Evolutionary conservation across 2,113 vertebrate genomes (phyloP).

Genomic region (Aphyosemion australe): DNA sequence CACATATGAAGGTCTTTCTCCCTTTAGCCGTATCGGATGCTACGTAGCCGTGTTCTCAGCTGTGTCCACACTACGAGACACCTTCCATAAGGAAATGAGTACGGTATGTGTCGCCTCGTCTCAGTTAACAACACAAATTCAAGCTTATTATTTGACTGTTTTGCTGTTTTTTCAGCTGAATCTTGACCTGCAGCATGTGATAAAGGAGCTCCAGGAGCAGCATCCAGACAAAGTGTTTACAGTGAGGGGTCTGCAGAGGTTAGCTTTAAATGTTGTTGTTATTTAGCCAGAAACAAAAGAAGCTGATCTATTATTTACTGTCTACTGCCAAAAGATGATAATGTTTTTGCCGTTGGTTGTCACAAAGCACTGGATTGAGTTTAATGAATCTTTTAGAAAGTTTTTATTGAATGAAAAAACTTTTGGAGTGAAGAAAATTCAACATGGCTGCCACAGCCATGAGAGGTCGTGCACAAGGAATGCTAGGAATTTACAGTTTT

Average conservation of each 20-base stretch:
- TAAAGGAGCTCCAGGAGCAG: slow-evolving; percentile 89
- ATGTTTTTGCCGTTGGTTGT: too few species aligned
- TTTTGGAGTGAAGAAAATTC: too few species aligned
- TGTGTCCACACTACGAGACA: slow-evolving; percentile 86
- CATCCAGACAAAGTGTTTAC: slow-evolving; percentile 90
- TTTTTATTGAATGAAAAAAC: too few species aligned
- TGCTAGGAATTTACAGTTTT: too few species aligned
- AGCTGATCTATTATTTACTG: neutral
- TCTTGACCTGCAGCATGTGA: slow-evolving; percentile 85
- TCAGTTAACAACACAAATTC: neutral
- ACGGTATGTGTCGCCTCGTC: slow-evolving; percentile 74
- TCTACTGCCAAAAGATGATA: too few species aligned
- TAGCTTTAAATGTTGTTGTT: neutral
- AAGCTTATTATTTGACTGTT: neutral
- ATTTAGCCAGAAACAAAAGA: neutral
- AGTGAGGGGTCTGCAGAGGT: slow-evolving; percentile 86
- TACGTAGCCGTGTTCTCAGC: slow-evolving; percentile 90
- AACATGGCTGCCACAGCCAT: too few species aligned
- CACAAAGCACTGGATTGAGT: too few species aligned
- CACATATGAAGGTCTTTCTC: neutral
- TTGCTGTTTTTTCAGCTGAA: slow-evolving; percentile 82
- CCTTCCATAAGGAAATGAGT: slow-evolving; percentile 92
- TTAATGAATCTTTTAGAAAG: too few species aligned
- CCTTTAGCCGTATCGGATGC: slow-evolving; percentile 89
- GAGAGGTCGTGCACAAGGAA: too few species aligned